Evolutionary conservation across 2,888 invertebrate species (phyloP).

Genomic region (Dione juno): DNA sequence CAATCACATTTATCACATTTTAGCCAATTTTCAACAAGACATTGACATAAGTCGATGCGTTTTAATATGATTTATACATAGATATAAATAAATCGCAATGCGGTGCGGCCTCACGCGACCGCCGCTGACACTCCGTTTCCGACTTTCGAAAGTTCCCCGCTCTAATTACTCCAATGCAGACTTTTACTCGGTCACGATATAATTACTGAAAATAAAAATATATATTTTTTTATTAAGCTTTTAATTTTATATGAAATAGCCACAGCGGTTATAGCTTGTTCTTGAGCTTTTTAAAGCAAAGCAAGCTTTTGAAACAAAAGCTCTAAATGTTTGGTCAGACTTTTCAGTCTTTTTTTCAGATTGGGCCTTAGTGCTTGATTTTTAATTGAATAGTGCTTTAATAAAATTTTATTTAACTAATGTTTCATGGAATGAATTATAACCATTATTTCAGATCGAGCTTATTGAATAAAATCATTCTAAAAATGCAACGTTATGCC

Average conservation of each 20-base stretch:
- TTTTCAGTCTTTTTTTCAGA: no score
- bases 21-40: neutral
- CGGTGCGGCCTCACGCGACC: constrained; percentile 43
- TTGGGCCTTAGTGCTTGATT: no score
- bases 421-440: no score
- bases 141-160: constrained; percentile 29
- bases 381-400: no score
- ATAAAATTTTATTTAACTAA: no score
- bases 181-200: constrained; percentile 29
- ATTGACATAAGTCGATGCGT: neutral
- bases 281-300: neutral
- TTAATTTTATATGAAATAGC: constrained; percentile 7
- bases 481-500: no score
- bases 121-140: constrained; percentile 34
- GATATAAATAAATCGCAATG: constrained; percentile 47
- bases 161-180: constrained; percentile 39
- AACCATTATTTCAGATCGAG: no score
- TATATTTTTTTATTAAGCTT: constrained; percentile 12
- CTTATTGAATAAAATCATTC: no score
- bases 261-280: constrained; percentile 2
- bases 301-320: neutral
- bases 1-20: no score
- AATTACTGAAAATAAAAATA: constrained; percentile 25
- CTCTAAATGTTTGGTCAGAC: no score
- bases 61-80: neutral